Evolutionary conservation across 2,113 vertebrate species (phyloP).

Genomic region (Seriola dumerili): DNA sequence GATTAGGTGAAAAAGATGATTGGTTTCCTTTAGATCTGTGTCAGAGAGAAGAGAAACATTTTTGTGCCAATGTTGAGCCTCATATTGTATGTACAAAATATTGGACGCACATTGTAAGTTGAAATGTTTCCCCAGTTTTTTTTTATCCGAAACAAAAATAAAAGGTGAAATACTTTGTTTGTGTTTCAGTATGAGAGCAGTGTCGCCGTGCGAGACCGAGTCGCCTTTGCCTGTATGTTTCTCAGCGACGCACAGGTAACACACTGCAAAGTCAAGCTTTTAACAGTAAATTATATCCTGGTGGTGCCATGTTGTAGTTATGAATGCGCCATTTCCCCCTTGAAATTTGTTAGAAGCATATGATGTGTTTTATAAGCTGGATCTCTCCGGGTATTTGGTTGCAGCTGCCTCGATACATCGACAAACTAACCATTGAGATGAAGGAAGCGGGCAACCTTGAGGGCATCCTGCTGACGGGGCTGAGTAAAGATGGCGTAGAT

Average conservation of each 20-base stretch:
- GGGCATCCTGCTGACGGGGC: slow-evolving; percentile 94
- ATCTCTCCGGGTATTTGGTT: not conserved
- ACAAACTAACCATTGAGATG: slow-evolving; percentile 97
- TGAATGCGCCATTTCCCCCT: too few relatives aligned
- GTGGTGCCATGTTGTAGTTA: not conserved
- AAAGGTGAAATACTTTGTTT: slow-evolving; percentile 25
- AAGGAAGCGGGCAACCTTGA: slow-evolving; percentile 97
- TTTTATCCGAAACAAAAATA: not conserved
- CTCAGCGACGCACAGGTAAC: slow-evolving; percentile 94
- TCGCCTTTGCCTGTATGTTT: slow-evolving; percentile 98
- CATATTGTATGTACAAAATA: not conserved
- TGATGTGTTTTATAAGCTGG: not conserved
- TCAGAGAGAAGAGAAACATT: not conserved
- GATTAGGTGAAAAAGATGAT: slow-evolving; percentile 9
- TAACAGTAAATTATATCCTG: not conserved
- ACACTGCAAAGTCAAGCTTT: slow-evolving; percentile 19
- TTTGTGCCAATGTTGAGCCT: not conserved
- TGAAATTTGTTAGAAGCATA: not conserved
- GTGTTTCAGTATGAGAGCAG: slow-evolving; percentile 91
- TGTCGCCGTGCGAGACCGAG: slow-evolving; percentile 94
- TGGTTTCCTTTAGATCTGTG: not conserved
- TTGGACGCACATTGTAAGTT: not conserved
- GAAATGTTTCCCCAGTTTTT: not conserved
- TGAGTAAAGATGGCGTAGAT: slow-evolving; percentile 98
- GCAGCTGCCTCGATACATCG: slow-evolving; percentile 94